These are phyloP conservation scores for Pomacea maculata DNA, from an alignment of 1,140 invertebrate species.

Conservation along the genomic window DNA sequence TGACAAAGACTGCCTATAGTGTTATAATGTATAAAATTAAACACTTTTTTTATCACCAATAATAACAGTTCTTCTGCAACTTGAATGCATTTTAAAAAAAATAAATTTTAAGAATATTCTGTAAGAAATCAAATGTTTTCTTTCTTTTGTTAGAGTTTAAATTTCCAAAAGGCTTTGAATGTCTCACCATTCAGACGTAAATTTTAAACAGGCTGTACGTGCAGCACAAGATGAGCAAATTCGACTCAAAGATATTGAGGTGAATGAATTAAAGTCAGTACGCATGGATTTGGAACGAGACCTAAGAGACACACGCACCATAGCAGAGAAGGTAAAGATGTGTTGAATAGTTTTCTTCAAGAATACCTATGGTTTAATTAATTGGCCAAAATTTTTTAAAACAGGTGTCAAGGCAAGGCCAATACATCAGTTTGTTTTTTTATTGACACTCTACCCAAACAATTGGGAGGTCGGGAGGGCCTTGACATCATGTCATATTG, in stretches of 20 bases:
- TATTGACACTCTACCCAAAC: too few relatives aligned
- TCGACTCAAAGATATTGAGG: conserved; percentile 59
- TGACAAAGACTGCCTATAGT: too few relatives aligned
- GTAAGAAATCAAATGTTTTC: not conserved
- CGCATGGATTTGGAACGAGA: conserved; percentile 59
- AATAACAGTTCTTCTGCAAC: too few relatives aligned
- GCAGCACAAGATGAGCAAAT: conserved; percentile 63
- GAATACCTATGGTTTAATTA: too few relatives aligned
- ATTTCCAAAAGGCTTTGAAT: not conserved
- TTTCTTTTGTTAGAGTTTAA: not conserved
- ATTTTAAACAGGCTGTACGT: conserved; percentile 51
- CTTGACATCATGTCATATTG: too few relatives aligned
- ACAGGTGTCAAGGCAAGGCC: too few relatives aligned
- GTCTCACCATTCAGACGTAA: conserved; percentile 4
- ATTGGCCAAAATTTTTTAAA: too few relatives aligned
- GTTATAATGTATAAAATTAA: too few relatives aligned
- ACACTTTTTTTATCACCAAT: too few relatives aligned
- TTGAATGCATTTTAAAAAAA: not conserved
- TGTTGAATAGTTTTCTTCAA: too few relatives aligned
- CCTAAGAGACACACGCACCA: conserved; percentile 49
- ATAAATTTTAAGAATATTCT: not conserved
- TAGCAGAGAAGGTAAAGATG: conserved; percentile 52
- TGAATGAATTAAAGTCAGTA: conserved; percentile 60
- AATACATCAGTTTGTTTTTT: too few relatives aligned
- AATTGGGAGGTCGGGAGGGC: too few relatives aligned